Evolutionary conservation across 2,888 invertebrate genomes (phyloP), one percentile per base, ranked within the genome.

Genomic region (Autographa pulchrina): DNA sequence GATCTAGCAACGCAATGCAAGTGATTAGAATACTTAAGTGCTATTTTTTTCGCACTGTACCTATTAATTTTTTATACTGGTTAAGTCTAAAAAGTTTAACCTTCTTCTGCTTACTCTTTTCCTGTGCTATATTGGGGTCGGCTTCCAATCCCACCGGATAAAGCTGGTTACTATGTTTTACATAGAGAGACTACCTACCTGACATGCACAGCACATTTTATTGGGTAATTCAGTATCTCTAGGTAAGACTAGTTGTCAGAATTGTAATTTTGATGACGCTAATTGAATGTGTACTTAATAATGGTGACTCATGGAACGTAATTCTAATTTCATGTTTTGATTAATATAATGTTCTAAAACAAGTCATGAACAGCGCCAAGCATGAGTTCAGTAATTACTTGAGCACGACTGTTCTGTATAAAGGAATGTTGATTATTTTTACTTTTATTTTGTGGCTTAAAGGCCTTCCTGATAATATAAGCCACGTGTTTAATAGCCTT

Each of bases 1-100:
- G 77, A 78, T 78, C 77, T 74, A 61, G 63, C 66, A 68, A 66
- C 64, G 68, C 80, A 81, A 82, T 76, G 25, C 61, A 25, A 70
- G 20, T 69, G 62, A 80, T 59, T 54, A 77, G 72, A 74, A 81
- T 81, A 79, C 60, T 77, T 64, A 72, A 70, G 64, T 65, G 75
- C 72, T 76, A 59, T 79, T 78, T 83, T 71, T 61, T 58, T 38
- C 61, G 70, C 32, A 32, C n/a, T 8, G 16, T 48, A n/a, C 7
- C 48, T n/a, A n/a, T n/a, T 48, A 48, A 41, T 38, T 1, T 0
- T 9, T 38, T 38, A 9, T 38, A 11, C 38, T 11, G 38, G 38
- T 38, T 38, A 38, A 38, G 7, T 38, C 11, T 38, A 4, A 38
- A 25, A 25, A 25, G 25, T 25, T 25, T 25, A 25, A 25, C 25